Evolutionary conservation across 1,140 invertebrate species (phyloP).

Genomic region (Nymphalis io): DNA sequence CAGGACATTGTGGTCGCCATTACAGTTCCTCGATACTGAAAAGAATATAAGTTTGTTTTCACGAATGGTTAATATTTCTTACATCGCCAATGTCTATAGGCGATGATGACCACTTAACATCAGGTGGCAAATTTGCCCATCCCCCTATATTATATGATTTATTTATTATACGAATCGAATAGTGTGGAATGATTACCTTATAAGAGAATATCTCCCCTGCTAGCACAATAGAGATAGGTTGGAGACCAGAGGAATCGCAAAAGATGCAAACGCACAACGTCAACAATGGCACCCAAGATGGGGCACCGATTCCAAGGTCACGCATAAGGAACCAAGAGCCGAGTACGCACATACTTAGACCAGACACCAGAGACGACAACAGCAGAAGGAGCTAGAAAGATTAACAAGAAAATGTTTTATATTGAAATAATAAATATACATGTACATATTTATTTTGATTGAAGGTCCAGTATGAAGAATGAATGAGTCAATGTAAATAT

Average conservation of each 20-base stretch:
- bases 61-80: no score
- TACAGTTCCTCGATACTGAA: conserved; percentile 45
- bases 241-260: conserved; percentile 42
- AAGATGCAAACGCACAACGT: conserved; percentile 47
- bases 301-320: conserved; percentile 21
- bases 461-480: no score
- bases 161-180: no score
- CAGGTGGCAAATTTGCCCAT: no score
- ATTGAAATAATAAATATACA: not conserved
- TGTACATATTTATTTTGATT: no score
- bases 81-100: no score
- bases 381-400: conserved; percentile 38
- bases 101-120: no score
- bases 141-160: no score
- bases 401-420: not conserved
- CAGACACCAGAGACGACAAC: conserved; percentile 39
- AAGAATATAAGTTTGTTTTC: conserved; percentile 28
- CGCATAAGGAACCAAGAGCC: conserved; percentile 43
- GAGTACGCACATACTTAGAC: conserved; percentile 42
- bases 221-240: conserved; percentile 40
- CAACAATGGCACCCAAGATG: conserved; percentile 40
- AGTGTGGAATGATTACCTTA: conserved; percentile 30
- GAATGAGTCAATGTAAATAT: no score
- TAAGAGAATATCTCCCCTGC: conserved; percentile 45
- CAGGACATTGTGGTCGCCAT: conserved; percentile 38